Evolutionary conservation across 2,113 vertebrate species (phyloP), one percentile per base, ranked within the genome.

Genomic region (Vanacampus margaritifer): DNA sequence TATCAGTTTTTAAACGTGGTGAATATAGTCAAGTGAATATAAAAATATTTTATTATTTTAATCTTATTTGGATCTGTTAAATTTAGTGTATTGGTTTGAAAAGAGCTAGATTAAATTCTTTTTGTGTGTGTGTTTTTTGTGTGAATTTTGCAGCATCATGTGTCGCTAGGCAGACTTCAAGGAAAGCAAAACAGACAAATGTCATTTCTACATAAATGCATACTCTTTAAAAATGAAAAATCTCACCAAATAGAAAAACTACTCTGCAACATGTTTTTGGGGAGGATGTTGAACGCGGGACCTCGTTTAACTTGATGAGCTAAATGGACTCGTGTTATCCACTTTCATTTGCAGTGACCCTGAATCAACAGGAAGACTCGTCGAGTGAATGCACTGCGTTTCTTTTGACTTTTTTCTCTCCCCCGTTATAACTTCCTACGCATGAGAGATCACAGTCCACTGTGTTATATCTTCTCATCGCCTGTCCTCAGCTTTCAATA

Each of bases 371-470:
- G 54, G 32, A 61, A 82, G 73, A 69, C 80, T 80, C 78, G 74
- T 1, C 64, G 78, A 84, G 57, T 80, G 67, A 78, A 79, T 53
- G 58, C 53, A 65, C 65, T 51, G 23, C 50, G 45, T 75, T 48
- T 50, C 43, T 26, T 36, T 26, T 37, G 26, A 50, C 64, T 69
- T 69, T 67, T 62, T 65, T 71, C 64, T 62, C 24, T 46, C 41
- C 24, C 19, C 46, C 28, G 13, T 17, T 36, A 48, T 70, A 17
- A 32, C 76, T 69, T 77, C 80, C 77, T 75, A 79, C 72, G 79
- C 86, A 80, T 88, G 83, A 88, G 75, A 73, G 80, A 81, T 73
- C 73, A 69, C 80, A 84, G 67, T 87, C 74, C 78, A 79, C 76
- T 86, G 75, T 66, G 64, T 68, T 81, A 28, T 73, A 35, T 76